A percentile compares a stretch with the other conserved stretches of the same genome.
Conservation (phyloP, 53 echinoderm and acorn worm genomes). For the Crossaster papposus region DNA sequence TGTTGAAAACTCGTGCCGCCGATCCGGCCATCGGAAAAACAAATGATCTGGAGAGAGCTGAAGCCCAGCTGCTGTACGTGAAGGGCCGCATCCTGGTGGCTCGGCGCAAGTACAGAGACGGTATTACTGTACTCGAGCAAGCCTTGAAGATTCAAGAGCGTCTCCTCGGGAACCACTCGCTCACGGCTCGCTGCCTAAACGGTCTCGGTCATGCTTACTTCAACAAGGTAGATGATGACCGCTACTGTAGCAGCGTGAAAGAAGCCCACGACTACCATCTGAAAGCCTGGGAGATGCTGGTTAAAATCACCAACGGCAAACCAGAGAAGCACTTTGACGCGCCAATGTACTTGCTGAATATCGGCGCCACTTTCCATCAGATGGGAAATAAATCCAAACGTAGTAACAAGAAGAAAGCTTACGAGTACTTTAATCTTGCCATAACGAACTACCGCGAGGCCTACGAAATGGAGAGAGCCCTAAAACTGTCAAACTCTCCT, state of each 20-base stretch:
- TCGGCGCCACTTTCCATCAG: constrained; percentile 79
- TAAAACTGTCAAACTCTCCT: constrained; percentile 75
- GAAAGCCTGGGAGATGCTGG: constrained; percentile 79
- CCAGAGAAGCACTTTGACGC: constrained; percentile 87
- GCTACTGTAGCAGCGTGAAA: constrained; percentile 17
- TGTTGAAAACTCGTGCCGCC: constrained; percentile 34
- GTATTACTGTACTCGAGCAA: constrained; percentile 60
- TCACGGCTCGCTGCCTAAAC: constrained; percentile 83
- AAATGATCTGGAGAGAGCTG: constrained; percentile 55
- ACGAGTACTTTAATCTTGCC: constrained; percentile 53
- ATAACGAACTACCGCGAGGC: constrained; percentile 77
- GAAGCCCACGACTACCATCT: constrained; percentile 74
- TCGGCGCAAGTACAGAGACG: constrained; percentile 57
- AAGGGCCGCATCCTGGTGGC: constrained; percentile 62
- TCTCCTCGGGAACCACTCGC: constrained; percentile 61
- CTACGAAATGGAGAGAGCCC: constrained; percentile 67
- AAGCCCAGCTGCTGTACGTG: constrained; percentile 70
- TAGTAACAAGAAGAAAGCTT: constrained; percentile 34
- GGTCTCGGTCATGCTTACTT: constrained; percentile 82
- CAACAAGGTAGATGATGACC: constrained; percentile 49
- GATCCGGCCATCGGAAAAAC: neutral
- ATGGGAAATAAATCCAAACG: constrained; percentile 65
- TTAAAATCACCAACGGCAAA: constrained; percentile 64
- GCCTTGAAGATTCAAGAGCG: constrained; percentile 57
- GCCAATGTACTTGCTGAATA: constrained; percentile 79